phyloP scores from a whole-genome alignment of 2,797 vertebrate species.

The Enteromius argenteus region DNA sequence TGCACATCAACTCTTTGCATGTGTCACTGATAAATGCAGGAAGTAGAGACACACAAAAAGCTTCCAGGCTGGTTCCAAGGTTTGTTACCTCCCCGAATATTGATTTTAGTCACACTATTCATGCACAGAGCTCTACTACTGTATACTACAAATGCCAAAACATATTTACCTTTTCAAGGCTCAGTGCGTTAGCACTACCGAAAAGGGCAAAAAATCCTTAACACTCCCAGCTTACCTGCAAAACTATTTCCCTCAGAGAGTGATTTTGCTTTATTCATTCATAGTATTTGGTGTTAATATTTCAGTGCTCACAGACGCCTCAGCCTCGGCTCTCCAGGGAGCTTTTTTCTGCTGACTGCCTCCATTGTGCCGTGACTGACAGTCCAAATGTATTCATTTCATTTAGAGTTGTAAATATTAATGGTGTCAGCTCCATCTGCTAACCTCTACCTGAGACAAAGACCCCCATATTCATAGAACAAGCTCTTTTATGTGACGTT shows the following conservation, averaged over 20 bases:
- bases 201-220: slow-evolving; percentile 34
- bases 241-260: slow-evolving; percentile 36
- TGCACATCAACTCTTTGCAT: slow-evolving; percentile 25
- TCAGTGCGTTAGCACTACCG: slow-evolving; percentile 33
- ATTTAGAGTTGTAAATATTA: slow-evolving; percentile 67
- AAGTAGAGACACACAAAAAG: slow-evolving; percentile 17
- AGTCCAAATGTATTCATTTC: slow-evolving; percentile 64
- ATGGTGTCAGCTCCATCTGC: slow-evolving; percentile 65
- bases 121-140: slow-evolving; percentile 11
- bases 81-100: slow-evolving; percentile 2
- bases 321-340: slow-evolving; percentile 53
- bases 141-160: slow-evolving; percentile 27
- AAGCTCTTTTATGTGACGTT: slow-evolving; percentile 57
- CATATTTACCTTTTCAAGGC: slow-evolving; percentile 43
- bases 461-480: slow-evolving; percentile 54
- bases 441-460: slow-evolving; percentile 63
- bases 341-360: slow-evolving; percentile 59
- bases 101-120: slow-evolving; percentile 34
- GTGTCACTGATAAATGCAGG: slow-evolving; percentile 27
- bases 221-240: slow-evolving; percentile 50
- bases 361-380: slow-evolving; percentile 62
- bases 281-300: slow-evolving; percentile 63
- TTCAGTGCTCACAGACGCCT: slow-evolving; percentile 55
- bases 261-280: slow-evolving; percentile 58
- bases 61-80: neutral